Evolutionary conservation across 2,888 invertebrate genomes (phyloP).

Genomic region (Mythimna albipuncta): DNA sequence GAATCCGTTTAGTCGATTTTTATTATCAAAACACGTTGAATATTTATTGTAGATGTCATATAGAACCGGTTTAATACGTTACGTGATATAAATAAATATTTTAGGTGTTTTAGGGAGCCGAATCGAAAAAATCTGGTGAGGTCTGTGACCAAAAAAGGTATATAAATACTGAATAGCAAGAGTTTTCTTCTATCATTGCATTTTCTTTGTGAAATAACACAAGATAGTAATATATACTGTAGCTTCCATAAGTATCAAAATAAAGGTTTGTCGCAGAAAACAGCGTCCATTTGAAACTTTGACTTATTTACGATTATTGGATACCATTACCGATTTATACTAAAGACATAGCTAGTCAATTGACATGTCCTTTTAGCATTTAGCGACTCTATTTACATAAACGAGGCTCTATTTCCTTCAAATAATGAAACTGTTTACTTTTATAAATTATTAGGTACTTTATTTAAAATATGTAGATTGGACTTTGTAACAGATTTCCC

Average conservation of each 20-base stretch:
- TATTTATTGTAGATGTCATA: conserved; percentile 53
- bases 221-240: background rate
- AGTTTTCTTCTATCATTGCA: background rate
- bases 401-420: conserved; percentile 18
- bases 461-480: conserved; percentile 4
- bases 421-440: conserved; percentile 19
- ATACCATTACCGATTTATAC: conserved; percentile 10
- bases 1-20: conserved; percentile 60
- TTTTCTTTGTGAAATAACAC: background rate
- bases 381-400: conserved; percentile 19
- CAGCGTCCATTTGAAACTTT: background rate
- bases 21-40: conserved; percentile 61
- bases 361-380: conserved; percentile 20
- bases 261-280: conserved; percentile 5
- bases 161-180: background rate
- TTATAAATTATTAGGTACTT: conserved; percentile 11
- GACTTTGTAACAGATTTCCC: background rate
- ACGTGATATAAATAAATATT: conserved; percentile 46
- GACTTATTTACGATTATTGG: conserved; percentile 27
- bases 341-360: conserved; percentile 9
- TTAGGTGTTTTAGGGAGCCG: conserved; percentile 9
- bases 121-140: background rate
- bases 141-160: background rate
- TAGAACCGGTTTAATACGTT: conserved; percentile 48
- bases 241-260: background rate